Conservation (phyloP, 2,888 invertebrate species). For the Oscheius sp. region DNA sequence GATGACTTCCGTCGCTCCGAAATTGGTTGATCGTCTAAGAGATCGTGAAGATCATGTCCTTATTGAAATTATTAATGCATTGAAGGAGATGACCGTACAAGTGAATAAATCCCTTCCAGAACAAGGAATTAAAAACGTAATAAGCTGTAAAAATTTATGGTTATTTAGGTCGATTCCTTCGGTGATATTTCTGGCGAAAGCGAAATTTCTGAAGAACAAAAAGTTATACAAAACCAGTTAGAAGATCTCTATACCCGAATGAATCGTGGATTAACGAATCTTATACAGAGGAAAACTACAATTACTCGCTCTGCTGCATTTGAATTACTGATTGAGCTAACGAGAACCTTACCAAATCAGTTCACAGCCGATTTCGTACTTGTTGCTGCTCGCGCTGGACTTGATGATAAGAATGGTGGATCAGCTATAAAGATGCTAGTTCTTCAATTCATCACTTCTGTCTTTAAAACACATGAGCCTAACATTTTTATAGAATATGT, state of each 20-base stretch:
- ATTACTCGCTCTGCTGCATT: constrained; percentile 92
- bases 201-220: constrained; percentile 16
- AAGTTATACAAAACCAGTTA: background rate
- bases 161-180: constrained; percentile 1
- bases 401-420: constrained; percentile 48
- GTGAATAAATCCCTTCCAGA: constrained; percentile 13
- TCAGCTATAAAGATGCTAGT: constrained; percentile 91
- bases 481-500: constrained; percentile 79
- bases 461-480: constrained; percentile 80
- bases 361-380: constrained; percentile 83
- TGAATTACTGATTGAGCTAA: constrained; percentile 86
- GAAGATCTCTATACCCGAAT: background rate
- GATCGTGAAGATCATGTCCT: constrained; percentile 94
- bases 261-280: constrained; percentile 78
- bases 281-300: constrained; percentile 81
- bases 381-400: constrained; percentile 84
- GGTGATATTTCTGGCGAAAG: background rate
- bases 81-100: constrained; percentile 70
- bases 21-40: constrained; percentile 82
- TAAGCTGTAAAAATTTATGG: background rate
- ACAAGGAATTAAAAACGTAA: constrained; percentile 6
- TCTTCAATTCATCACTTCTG: constrained; percentile 86
- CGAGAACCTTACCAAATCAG: constrained; percentile 74
- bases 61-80: constrained; percentile 88
- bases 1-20: constrained; percentile 87